Conservation (phyloP, 2,888 invertebrate species). For the Isoperla grammatica region DNA sequence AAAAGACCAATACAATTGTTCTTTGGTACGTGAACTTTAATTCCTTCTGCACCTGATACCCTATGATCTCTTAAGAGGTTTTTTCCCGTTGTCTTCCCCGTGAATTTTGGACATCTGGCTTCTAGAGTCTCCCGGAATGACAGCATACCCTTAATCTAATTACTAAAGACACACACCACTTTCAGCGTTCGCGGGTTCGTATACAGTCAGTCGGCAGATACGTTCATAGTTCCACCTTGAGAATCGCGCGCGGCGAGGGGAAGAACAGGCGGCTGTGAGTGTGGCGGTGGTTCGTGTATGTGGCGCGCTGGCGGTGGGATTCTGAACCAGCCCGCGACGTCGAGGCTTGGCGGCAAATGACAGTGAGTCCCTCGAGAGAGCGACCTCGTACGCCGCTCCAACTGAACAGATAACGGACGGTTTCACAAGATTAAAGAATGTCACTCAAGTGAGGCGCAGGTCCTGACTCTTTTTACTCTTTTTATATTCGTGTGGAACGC, state of each 20-base stretch:
- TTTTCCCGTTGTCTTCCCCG: too few species aligned
- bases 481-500: too few species aligned
- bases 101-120: too few species aligned
- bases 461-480: neutral
- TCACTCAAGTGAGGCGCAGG: neutral
- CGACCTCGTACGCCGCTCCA: neutral
- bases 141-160: too few species aligned
- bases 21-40: too few species aligned
- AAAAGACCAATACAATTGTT: too few species aligned
- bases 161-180: too few species aligned
- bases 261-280: neutral
- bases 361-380: neutral
- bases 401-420: neutral
- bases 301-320: neutral
- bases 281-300: neutral
- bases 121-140: too few species aligned
- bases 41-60: too few species aligned
- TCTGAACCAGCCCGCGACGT: constrained; percentile 1
- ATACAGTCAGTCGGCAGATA: neutral
- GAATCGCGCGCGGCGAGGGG: neutral
- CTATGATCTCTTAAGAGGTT: too few species aligned
- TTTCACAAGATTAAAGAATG: neutral
- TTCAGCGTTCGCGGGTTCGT: too few species aligned
- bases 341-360: constrained; percentile 7
- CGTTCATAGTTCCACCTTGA: neutral